phyloP scores from a whole-genome alignment of 1,140 invertebrate species.

The Orussus abietinus region DNA sequence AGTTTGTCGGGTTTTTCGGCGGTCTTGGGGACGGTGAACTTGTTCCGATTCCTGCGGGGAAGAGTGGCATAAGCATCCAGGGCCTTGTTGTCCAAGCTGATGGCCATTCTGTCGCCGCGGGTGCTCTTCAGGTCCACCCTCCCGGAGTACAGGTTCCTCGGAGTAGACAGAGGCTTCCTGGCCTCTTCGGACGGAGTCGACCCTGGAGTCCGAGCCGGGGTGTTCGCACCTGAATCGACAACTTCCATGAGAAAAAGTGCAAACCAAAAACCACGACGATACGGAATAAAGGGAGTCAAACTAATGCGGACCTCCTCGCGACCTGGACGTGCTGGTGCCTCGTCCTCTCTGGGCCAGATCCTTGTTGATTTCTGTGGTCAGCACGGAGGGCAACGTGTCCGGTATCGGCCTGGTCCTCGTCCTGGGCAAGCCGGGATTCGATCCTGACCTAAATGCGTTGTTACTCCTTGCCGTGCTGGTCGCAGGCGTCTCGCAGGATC shows the following conservation, averaged over 20 bases:
- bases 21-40: constrained; percentile 29
- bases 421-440: constrained; percentile 19
- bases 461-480: no score
- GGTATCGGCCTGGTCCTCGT: constrained; percentile 53
- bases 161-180: constrained; percentile 57
- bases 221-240: no score
- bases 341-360: constrained; percentile 38
- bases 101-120: constrained; percentile 37
- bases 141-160: constrained; percentile 14
- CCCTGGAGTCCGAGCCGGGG: constrained; percentile 58
- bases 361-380: constrained; percentile 45
- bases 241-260: no score
- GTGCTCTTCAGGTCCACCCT: constrained; percentile 20
- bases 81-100: constrained; percentile 53
- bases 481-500: no score
- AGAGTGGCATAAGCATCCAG: constrained; percentile 72
- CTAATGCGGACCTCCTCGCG: constrained; percentile 16
- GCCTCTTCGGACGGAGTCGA: constrained; percentile 66
- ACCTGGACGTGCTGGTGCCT: constrained; percentile 8
- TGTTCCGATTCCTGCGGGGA: constrained; percentile 59
- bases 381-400: constrained; percentile 54
- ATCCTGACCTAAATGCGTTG: no score
- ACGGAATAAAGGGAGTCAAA: no score
- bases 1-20: constrained; percentile 57
- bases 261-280: no score